These are phyloP conservation scores for Styela plicata DNA, from an alignment of 23 tunicate species.

Conservation along the genomic window DNA sequence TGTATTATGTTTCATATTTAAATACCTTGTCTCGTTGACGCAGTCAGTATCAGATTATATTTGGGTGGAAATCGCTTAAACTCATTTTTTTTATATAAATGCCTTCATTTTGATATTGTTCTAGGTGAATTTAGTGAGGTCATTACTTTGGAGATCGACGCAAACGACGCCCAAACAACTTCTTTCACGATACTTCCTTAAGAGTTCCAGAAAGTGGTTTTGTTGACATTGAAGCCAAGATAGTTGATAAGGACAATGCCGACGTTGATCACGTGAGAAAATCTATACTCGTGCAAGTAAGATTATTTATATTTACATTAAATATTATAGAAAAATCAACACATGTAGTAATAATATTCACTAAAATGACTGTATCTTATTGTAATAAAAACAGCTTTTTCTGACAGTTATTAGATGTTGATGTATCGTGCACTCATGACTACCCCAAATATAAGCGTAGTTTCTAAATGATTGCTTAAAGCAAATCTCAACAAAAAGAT, in stretches of 20 bases:
- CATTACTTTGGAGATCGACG: not conserved
- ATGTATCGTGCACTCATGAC: no score
- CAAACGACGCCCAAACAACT: slow-evolving; percentile 2
- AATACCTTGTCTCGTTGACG: no score
- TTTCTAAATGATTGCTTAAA: no score
- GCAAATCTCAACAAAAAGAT: no score
- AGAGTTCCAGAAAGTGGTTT: slow-evolving; percentile 11
- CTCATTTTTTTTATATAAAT: no score
- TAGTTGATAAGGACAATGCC: not conserved
- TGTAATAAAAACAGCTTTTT: not conserved
- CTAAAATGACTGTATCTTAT: not conserved
- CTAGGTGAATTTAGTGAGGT: slow-evolving; percentile 13
- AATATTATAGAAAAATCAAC: no score
- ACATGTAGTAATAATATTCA: not conserved
- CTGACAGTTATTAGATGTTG: not conserved
- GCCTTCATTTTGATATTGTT: no score
- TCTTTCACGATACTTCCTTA: slow-evolving; percentile 18
- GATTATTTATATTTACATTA: not conserved
- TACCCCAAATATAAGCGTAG: no score
- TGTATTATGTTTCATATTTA: no score
- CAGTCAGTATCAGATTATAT: no score
- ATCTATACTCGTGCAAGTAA: slow-evolving; percentile 20
- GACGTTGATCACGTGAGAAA: slow-evolving; percentile 5
- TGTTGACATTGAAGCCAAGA: slow-evolving; percentile 10
- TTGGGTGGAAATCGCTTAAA: no score